These are phyloP conservation scores for Hyposmocoma kahamanoa DNA, from an alignment of 1,140 invertebrate species.

Conservation along the genomic window DNA sequence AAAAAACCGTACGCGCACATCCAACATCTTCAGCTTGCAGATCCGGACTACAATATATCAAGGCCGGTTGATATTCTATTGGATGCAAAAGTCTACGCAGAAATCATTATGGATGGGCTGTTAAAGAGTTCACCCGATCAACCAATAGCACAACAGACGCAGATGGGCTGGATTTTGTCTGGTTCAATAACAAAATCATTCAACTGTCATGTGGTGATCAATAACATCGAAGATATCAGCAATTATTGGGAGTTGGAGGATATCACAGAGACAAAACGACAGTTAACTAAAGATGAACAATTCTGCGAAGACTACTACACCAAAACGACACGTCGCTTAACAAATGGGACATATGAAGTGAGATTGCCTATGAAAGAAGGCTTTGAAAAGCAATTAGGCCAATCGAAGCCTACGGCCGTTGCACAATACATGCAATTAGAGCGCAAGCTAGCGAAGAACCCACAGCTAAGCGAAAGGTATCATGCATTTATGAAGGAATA, in stretches of 20 bases:
- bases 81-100: not conserved
- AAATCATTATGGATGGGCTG: slow-evolving; percentile 1
- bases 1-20: not conserved
- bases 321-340: not conserved
- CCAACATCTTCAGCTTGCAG: not conserved
- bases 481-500: slow-evolving; percentile 1
- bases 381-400: not conserved
- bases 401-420: not conserved
- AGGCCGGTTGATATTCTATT: slow-evolving; percentile 1
- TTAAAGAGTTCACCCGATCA: not conserved
- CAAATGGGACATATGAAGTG: not conserved
- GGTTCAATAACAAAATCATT: slow-evolving; percentile 5
- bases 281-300: not conserved
- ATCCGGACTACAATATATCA: not conserved
- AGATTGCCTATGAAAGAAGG: not conserved
- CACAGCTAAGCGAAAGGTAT: not conserved
- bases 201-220: not conserved
- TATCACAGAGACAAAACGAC: not conserved
- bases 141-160: slow-evolving; percentile 22
- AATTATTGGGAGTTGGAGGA: not conserved
- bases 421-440: not conserved
- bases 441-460: not conserved
- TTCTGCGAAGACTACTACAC: not conserved
- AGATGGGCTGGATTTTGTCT: slow-evolving; percentile 21
- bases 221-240: not conserved